phyloP scores from a whole-genome alignment of 2,797 vertebrate genomes.

The Halcyon badia region DNA sequence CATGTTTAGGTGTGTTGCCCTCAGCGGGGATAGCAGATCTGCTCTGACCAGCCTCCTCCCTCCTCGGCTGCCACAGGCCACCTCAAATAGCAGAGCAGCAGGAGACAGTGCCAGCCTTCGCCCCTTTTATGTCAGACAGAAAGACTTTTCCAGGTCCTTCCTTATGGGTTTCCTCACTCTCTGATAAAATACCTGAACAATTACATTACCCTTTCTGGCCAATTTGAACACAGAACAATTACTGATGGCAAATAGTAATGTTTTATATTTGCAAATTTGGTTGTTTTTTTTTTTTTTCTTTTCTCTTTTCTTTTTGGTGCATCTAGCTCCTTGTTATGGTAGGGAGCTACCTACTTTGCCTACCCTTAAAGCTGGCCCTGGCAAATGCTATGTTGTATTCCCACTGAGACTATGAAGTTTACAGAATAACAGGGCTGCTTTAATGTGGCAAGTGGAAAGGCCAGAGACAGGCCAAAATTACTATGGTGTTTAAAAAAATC shows the following conservation, averaged over 20 bases:
- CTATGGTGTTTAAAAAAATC: conserved; percentile 49
- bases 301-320: neutral
- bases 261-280: neutral
- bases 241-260: neutral
- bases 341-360: neutral
- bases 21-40: neutral
- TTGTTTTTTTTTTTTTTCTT: neutral
- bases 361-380: neutral
- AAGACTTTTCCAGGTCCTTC: neutral
- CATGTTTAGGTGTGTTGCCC: neutral
- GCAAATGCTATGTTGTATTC: conserved; percentile 4
- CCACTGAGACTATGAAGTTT: conserved; percentile 22
- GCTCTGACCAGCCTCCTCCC: neutral
- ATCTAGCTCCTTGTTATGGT: neutral
- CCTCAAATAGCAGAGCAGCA: neutral
- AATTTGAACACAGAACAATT: neutral
- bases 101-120: neutral
- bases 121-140: neutral
- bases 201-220: neutral
- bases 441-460: conserved; percentile 36
- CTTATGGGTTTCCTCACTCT: neutral
- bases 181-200: neutral
- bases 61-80: neutral
- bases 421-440: conserved; percentile 40
- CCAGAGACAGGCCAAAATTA: conserved; percentile 4